A percentile compares a stretch with the other conserved stretches of the same genome.
These are phyloP conservation scores for Nothura maculosa DNA, from an alignment of 2,797 vertebrate genomes.

Conservation along the genomic window DNA sequence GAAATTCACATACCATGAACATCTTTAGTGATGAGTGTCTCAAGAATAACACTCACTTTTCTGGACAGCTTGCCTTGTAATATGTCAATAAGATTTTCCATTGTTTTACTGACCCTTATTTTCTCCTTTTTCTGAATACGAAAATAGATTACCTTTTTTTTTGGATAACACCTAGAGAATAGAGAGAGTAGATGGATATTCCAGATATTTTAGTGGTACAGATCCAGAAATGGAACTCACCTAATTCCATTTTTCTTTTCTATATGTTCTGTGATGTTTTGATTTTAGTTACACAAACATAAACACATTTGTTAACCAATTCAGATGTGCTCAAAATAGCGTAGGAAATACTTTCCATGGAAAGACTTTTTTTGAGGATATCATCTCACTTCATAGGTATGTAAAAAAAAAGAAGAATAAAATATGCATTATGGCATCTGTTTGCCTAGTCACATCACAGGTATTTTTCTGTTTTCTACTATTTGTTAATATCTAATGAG, in stretches of 20 bases:
- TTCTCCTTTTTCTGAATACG: background rate
- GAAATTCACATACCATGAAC: conserved; percentile 60
- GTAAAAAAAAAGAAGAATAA: conserved; percentile 2
- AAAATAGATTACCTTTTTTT: background rate
- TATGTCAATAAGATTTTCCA: conserved; percentile 51
- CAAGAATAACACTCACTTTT: conserved; percentile 68
- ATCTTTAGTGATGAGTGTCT: conserved; percentile 44
- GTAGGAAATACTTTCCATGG: conserved; percentile 43
- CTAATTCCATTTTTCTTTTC: conserved; percentile 55
- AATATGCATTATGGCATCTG: background rate
- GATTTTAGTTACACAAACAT: conserved; percentile 52
- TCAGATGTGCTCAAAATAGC: conserved; percentile 30
- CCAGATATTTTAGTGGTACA: background rate
- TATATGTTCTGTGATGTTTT: conserved; percentile 43
- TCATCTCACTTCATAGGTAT: background rate
- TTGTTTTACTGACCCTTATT: conserved; percentile 25
- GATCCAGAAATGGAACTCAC: background rate
- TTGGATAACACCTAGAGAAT: conserved; percentile 25
- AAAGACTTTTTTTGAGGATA: conserved; percentile 18
- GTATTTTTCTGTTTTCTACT: background rate
- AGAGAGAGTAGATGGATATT: background rate
- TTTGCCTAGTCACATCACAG: background rate
- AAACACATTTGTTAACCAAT: conserved; percentile 67
- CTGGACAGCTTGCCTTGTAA: conserved; percentile 54
- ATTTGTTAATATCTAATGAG: conserved; percentile 13